Base-by-base conservation (phyloP, 2,888 invertebrate species). In the Hemaris fuciformis region DNA sequence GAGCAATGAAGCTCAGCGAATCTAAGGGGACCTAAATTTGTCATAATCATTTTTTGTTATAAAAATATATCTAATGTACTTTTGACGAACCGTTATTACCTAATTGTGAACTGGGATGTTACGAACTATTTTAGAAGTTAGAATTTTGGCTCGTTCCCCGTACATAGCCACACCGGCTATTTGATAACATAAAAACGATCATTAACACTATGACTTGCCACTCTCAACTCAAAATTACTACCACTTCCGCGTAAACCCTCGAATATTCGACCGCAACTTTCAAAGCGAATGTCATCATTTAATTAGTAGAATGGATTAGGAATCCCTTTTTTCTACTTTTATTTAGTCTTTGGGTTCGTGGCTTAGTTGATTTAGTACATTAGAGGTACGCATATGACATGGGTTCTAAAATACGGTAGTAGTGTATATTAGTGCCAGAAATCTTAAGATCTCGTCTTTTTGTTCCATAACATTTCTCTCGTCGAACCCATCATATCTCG, bases 161-260 rank as follows among this genome's bases (percentile, higher is more conserved):
- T 13, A 18, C 27, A 27, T 10, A 31, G 27, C 31, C 31, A 18
- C 31, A 27, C 15, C 18, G 18, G 42, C 42, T 48, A 48, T 60
- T 34, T 46, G 34, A 38, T 38, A 22, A 46, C n/a, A 31, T 46
- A 59, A 59, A 63, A 59, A 59, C 53, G 61, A 34, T 45, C 63
- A 59, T 63, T 63, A 63, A 58, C 45, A 61, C 61, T 56, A 62
- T 61, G 58, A 63, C 58, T 63, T 23, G 63, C 61, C 46, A 58
- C 53, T 63, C 48, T 42, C 31, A 43, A 34, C 42, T 63, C 53
- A 22, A 59, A 61, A 56, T 34, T 59, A 31, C 41, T 57, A 56
- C 46, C 27, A 53, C 34, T 34, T 25, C 43, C 56, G 25, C n/a
- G n/a, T 48, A 45, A 48, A 60, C 46, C 58, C 42, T 25, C 25